These are phyloP conservation scores for Anoplius nigerrimus DNA, from an alignment of 2,888 invertebrate genomes.

Conservation along the genomic window DNA sequence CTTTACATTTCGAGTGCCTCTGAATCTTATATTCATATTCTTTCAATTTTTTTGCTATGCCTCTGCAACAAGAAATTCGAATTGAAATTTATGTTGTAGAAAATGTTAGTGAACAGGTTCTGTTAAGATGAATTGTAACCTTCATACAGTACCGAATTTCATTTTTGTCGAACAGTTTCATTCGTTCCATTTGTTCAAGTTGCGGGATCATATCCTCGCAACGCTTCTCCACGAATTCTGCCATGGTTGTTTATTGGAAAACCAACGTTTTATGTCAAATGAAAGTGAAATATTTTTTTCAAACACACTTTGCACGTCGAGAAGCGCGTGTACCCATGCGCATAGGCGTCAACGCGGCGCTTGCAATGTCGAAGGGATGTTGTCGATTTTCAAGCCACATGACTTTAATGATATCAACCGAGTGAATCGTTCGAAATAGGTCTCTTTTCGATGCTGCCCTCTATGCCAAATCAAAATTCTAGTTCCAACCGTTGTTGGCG, in stretches of 20 bases:
- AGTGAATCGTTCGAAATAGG: too few species aligned
- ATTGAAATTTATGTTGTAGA: not conserved
- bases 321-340: too few species aligned
- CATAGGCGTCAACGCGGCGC: too few species aligned
- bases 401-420: too few species aligned
- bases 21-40: slow-evolving; percentile 86
- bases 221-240: slow-evolving; percentile 87
- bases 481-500: too few species aligned
- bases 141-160: slow-evolving; percentile 80
- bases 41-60: slow-evolving; percentile 82
- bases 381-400: too few species aligned
- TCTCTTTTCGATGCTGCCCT: too few species aligned
- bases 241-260: slow-evolving; percentile 77
- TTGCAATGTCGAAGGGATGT: too few species aligned
- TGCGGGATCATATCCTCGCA: slow-evolving; percentile 88
- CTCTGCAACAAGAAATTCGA: slow-evolving; percentile 74
- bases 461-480: too few species aligned
- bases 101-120: not conserved
- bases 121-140: slow-evolving; percentile 16
- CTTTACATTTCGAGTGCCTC: slow-evolving; percentile 81
- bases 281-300: too few species aligned
- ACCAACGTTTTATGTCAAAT: not conserved
- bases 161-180: slow-evolving; percentile 81
- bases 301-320: too few species aligned
- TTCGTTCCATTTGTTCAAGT: slow-evolving; percentile 86